Evolutionary conservation across 1,140 invertebrate genomes (phyloP).

Genomic region (Caenorhabditis brenneri): DNA sequence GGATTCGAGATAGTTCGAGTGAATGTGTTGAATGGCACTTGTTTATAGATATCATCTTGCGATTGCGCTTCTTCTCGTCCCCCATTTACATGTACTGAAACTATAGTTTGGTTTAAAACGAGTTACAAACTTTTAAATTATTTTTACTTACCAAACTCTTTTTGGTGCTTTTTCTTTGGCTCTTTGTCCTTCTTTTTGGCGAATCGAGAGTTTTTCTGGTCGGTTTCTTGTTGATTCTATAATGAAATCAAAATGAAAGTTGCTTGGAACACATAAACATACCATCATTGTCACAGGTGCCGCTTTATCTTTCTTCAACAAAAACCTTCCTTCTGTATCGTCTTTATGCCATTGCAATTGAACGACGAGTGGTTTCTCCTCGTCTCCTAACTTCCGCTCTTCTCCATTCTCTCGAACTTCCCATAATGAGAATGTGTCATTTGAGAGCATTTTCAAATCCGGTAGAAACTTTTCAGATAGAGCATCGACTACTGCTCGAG

Average conservation of each 20-base stretch:
- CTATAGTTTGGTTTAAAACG: not conserved
- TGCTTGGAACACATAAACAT: not conserved
- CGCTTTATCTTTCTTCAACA: slow-evolving; percentile 83
- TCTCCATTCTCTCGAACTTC: slow-evolving; percentile 95
- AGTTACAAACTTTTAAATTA: slow-evolving; percentile 58
- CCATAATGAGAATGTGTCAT: slow-evolving; percentile 92
- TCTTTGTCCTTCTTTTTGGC: slow-evolving; percentile 89
- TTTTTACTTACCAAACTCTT: slow-evolving; percentile 72
- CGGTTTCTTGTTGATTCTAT: slow-evolving; percentile 74
- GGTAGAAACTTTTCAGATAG: slow-evolving; percentile 98
- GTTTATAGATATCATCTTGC: slow-evolving; percentile 89
- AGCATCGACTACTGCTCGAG: slow-evolving; percentile 90
- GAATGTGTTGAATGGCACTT: slow-evolving; percentile 95
- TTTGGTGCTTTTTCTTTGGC: slow-evolving; percentile 94
- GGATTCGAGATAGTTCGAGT: slow-evolving; percentile 98
- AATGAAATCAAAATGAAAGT: not conserved
- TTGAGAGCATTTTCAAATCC: slow-evolving; percentile 91
- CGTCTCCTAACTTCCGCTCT: slow-evolving; percentile 84
- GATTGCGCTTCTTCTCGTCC: slow-evolving; percentile 74
- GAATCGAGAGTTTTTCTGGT: slow-evolving; percentile 76
- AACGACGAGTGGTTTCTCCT: slow-evolving; percentile 93
- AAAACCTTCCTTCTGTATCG: slow-evolving; percentile 93
- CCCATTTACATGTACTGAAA: slow-evolving; percentile 74
- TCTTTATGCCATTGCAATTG: slow-evolving; percentile 99
- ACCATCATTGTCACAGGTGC: slow-evolving; percentile 18